phyloP scores from a whole-genome alignment of 92 coral and sea anemone genomes.

The Umimayanthus kanabou region DNA sequence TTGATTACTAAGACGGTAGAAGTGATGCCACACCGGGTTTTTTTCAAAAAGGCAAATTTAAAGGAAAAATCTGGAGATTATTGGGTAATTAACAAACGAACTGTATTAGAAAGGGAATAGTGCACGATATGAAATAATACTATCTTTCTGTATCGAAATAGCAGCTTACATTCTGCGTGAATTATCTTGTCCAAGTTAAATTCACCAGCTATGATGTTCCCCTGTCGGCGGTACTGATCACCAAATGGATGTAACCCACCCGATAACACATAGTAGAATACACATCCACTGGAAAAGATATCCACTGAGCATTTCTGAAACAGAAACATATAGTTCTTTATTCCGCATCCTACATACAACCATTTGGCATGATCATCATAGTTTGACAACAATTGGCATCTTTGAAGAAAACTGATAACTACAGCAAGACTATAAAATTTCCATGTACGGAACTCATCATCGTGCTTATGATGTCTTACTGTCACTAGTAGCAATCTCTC shows the following conservation, averaged over 20 bases:
- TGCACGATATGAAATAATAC: too few relatives aligned
- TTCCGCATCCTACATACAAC: not conserved
- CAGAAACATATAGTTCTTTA: not conserved
- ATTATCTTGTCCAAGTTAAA: constrained; percentile 76
- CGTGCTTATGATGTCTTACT: too few relatives aligned
- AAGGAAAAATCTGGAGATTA: too few relatives aligned
- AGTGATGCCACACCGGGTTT: too few relatives aligned
- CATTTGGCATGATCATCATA: not conserved
- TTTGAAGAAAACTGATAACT: too few relatives aligned
- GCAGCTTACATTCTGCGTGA: constrained; percentile 66
- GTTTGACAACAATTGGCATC: too few relatives aligned
- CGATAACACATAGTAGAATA: constrained; percentile 92
- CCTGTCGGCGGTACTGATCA: constrained; percentile 91
- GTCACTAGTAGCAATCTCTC: too few relatives aligned
- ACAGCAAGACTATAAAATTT: too few relatives aligned
- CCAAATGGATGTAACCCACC: constrained; percentile 98
- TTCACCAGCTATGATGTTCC: constrained; percentile 91
- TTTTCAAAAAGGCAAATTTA: too few relatives aligned
- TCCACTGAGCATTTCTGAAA: constrained; percentile 94
- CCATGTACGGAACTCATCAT: too few relatives aligned
- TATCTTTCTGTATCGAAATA: not conserved
- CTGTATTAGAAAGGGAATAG: not conserved
- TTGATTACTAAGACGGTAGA: too few relatives aligned
- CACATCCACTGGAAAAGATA: constrained; percentile 94
- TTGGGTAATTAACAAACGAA: too few relatives aligned